Evolutionary conservation across 2,888 invertebrate genomes (phyloP).

Genomic region (Tinea pellionella): DNA sequence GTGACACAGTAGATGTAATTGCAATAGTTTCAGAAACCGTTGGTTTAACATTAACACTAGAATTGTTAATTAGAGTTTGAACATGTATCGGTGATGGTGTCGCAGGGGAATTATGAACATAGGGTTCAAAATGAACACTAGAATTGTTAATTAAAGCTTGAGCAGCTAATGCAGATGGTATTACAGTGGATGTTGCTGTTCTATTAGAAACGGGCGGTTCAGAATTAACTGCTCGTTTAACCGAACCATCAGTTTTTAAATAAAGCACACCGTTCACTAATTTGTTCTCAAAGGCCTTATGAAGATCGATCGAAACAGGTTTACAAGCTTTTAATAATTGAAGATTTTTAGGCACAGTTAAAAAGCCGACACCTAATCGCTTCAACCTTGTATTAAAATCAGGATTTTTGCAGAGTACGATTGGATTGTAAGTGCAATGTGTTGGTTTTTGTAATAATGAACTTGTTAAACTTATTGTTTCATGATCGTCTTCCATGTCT

Average conservation of each 20-base stretch:
- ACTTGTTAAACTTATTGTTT: slow-evolving; percentile 24
- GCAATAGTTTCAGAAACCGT: no score
- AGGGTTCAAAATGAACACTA: no score
- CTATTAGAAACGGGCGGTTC: slow-evolving; percentile 7
- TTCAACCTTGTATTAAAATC: slow-evolving; percentile 55
- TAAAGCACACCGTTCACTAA: slow-evolving; percentile 39
- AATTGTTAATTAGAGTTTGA: no score
- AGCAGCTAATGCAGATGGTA: slow-evolving; percentile 34
- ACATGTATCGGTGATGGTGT: no score
- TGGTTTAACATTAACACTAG: no score
- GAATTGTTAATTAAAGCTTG: slow-evolving; percentile 36
- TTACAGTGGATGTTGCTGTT: slow-evolving; percentile 8
- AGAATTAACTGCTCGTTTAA: background rate
- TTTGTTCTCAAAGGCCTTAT: slow-evolving; percentile 46
- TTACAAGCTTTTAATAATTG: slow-evolving; percentile 38
- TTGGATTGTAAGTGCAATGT: slow-evolving; percentile 40
- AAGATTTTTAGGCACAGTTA: slow-evolving; percentile 39
- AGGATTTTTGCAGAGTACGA: slow-evolving; percentile 53
- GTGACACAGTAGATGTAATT: no score
- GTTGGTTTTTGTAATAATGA: slow-evolving; percentile 44
- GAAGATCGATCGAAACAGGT: slow-evolving; percentile 49
- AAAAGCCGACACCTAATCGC: slow-evolving; percentile 43
- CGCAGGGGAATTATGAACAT: no score
- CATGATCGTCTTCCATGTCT: slow-evolving; percentile 10
- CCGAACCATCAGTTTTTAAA: slow-evolving; percentile 23